Evolutionary conservation across 92 coral and sea anemone species (phyloP).

Genomic region (Epizoanthus ramosus): DNA sequence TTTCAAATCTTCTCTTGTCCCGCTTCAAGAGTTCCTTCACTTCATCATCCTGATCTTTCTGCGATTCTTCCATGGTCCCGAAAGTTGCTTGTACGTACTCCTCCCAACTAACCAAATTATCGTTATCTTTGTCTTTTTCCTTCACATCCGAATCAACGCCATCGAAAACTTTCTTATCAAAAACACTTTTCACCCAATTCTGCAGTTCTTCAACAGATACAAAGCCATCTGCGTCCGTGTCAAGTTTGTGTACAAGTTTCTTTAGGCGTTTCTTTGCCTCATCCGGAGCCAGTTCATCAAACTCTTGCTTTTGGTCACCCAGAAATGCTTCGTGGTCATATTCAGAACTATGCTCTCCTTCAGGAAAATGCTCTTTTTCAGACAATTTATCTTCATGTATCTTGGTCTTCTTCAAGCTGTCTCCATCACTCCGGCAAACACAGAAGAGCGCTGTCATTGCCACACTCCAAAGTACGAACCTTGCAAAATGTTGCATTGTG

Average conservation of each 20-base stretch:
- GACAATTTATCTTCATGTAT: conserved; percentile 72
- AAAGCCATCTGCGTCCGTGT: conserved; percentile 77
- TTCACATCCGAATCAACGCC: conserved; percentile 83
- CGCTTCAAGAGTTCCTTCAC: conserved; percentile 67
- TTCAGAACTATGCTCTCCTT: conserved; percentile 86
- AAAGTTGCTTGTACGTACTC: conserved; percentile 82
- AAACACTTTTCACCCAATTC: conserved; percentile 86
- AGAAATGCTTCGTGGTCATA: conserved; percentile 98
- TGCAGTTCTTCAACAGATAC: conserved; percentile 84
- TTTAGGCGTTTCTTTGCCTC: conserved; percentile 88
- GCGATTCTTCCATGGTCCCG: conserved; percentile 65
- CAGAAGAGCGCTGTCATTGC: conserved; percentile 1
- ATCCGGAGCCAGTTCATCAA: conserved; percentile 88
- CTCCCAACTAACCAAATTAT: conserved; percentile 83
- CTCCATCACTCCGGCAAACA: conserved; percentile 36
- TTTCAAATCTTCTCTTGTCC: conserved; percentile 86
- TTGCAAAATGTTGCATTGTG: not conserved
- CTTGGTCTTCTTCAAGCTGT: conserved; percentile 31
- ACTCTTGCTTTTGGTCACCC: conserved; percentile 91
- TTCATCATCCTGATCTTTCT: conserved; percentile 72
- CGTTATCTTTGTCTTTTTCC: conserved; percentile 77
- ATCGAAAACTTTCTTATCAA: conserved; percentile 69
- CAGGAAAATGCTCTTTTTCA: conserved; percentile 77
- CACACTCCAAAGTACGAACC: conserved; percentile 5
- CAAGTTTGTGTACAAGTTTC: conserved; percentile 71